phyloP scores from a whole-genome alignment of 2,888 invertebrate genomes.

The Chaitophorus viminalis region DNA sequence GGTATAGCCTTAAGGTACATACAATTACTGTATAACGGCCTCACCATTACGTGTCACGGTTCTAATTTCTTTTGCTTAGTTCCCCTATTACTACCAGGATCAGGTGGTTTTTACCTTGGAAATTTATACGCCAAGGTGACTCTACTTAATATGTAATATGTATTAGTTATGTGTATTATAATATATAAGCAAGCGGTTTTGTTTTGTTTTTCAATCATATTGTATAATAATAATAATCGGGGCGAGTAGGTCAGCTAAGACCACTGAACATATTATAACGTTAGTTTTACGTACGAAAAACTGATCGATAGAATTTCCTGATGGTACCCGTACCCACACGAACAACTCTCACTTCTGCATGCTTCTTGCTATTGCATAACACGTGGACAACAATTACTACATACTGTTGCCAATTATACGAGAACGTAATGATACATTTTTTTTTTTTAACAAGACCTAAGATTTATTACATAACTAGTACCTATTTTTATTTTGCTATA shows the following conservation, averaged over 20 bases:
- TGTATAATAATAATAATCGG: background rate
- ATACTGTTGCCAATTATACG: background rate
- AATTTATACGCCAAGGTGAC: constrained; percentile 1
- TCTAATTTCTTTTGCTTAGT: constrained; percentile 13
- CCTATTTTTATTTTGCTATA: background rate
- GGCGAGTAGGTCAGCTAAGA: constrained; percentile 22
- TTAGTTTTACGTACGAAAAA: background rate
- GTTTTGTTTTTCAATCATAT: constrained; percentile 6
- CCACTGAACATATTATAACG: background rate
- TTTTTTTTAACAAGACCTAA: constrained; percentile 8
- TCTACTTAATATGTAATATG: background rate
- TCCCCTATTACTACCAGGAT: background rate
- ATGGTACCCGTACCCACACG: constrained; percentile 20
- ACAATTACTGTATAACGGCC: background rate
- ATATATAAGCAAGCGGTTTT: background rate
- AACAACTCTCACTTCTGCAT: constrained; percentile 54
- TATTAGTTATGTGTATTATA: background rate
- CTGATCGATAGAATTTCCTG: constrained; percentile 52
- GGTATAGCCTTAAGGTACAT: constrained; percentile 4
- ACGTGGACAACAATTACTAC: constrained; percentile 48
- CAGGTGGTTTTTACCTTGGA: constrained; percentile 27
- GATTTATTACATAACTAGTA: background rate
- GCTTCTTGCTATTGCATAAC: constrained; percentile 25
- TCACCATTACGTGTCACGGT: constrained; percentile 18
- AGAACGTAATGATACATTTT: constrained; percentile 1